phyloP scores from a whole-genome alignment of 2,113 vertebrate species.

The Coturnix japonica region DNA sequence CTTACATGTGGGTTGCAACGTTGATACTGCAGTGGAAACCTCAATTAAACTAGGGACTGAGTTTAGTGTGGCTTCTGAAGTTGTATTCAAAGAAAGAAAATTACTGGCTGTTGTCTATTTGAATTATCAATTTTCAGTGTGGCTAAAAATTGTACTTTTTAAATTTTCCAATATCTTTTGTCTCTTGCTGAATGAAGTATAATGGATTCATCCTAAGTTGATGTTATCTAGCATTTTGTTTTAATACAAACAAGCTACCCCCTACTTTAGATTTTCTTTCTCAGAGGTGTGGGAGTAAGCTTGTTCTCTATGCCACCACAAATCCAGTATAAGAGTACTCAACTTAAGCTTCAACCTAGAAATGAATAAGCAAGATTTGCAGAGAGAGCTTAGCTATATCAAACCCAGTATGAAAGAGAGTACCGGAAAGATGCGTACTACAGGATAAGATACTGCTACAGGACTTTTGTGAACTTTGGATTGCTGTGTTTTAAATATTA shows the following conservation, averaged over 20 bases:
- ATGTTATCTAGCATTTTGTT: background rate
- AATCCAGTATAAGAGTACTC: background rate
- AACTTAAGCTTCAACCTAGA: background rate
- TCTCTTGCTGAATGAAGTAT: background rate
- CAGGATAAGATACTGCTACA: too few species aligned
- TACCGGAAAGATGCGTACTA: background rate
- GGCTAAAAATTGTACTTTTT: background rate
- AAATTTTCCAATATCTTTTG: background rate
- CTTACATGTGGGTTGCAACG: background rate
- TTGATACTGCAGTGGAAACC: background rate
- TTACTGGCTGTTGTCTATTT: conserved; percentile 1
- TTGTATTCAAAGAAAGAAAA: background rate
- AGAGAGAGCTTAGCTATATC: accelerated
- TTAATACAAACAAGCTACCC: accelerated
- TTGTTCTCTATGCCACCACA: background rate
- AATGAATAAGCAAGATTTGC: background rate
- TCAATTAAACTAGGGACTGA: conserved; percentile 7
- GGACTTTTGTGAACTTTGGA: background rate
- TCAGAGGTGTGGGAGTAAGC: background rate
- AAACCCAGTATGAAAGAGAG: background rate
- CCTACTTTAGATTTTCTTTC: background rate
- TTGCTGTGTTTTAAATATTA: background rate
- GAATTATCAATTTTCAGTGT: background rate
- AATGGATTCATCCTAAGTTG: background rate
- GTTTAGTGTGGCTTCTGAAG: conserved; percentile 3